phyloP scores from a whole-genome alignment of 2,797 vertebrate genomes.

The Sebastes matsubarae region DNA sequence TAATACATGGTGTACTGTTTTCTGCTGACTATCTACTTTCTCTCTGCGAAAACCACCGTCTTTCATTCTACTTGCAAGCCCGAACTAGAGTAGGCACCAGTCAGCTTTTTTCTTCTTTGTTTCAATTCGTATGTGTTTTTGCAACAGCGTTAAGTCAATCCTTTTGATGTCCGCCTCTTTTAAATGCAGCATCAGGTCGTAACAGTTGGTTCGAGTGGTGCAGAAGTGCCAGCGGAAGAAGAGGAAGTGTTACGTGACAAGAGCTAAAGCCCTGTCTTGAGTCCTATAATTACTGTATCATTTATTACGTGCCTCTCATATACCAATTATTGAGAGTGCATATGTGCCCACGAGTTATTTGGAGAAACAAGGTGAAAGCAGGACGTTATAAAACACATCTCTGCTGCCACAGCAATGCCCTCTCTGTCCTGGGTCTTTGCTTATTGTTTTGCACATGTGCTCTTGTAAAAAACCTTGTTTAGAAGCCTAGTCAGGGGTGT shows the following conservation, averaged over 20 bases:
- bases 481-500: not conserved
- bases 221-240: not conserved
- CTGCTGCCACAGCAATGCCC: not conserved
- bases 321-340: not conserved
- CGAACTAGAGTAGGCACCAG: conserved; percentile 9
- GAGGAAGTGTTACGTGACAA: not conserved
- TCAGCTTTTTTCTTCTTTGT: conserved; percentile 16
- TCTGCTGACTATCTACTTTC: conserved; percentile 54
- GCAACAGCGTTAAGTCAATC: not conserved
- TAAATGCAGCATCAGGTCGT: not conserved
- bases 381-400: not conserved
- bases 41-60: not conserved
- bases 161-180: conserved; percentile 28
- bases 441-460: not conserved
- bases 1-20: not conserved
- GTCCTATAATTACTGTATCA: not conserved
- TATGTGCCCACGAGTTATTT: not conserved
- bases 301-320: not conserved
- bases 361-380: not conserved
- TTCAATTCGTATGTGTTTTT: not conserved
- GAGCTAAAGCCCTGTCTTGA: not conserved
- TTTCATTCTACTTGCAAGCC: conserved; percentile 33
- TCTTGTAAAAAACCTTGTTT: not conserved
- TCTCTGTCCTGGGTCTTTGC: not conserved
- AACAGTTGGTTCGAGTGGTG: not conserved